Evolutionary conservation across 2,888 invertebrate species (phyloP).

Genomic region (Protophormia terraenovae): DNA sequence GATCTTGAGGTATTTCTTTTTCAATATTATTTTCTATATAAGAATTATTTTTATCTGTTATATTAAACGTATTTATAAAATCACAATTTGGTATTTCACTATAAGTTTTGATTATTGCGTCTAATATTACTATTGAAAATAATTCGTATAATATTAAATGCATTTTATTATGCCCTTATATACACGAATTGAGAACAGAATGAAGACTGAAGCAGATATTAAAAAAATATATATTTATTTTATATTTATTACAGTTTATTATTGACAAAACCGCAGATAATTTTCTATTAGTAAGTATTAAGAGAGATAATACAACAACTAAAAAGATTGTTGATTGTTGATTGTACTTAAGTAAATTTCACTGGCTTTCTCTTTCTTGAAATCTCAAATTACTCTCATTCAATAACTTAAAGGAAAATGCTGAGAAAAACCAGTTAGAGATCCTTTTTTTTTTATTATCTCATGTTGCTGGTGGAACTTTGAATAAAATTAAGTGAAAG

Average conservation of each 20-base stretch:
- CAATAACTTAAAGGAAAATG: too few relatives aligned
- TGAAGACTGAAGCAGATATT: neutral
- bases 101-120: neutral
- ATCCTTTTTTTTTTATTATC: too few relatives aligned
- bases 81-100: constrained; percentile 25
- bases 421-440: too few relatives aligned
- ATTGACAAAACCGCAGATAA: neutral
- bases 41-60: neutral
- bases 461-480: too few relatives aligned
- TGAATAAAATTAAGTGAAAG: too few relatives aligned
- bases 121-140: neutral
- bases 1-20: neutral
- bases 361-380: too few relatives aligned
- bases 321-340: too few relatives aligned
- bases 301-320: too few relatives aligned
- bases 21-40: neutral
- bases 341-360: too few relatives aligned
- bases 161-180: neutral
- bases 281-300: too few relatives aligned
- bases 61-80: neutral
- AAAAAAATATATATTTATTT: neutral
- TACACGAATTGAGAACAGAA: neutral
- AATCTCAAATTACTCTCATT: too few relatives aligned
- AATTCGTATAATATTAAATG: neutral
- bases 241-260: neutral